Conservation (phyloP, 1,140 invertebrate genomes). For the Mycetomoellerius zeteki region DNA sequence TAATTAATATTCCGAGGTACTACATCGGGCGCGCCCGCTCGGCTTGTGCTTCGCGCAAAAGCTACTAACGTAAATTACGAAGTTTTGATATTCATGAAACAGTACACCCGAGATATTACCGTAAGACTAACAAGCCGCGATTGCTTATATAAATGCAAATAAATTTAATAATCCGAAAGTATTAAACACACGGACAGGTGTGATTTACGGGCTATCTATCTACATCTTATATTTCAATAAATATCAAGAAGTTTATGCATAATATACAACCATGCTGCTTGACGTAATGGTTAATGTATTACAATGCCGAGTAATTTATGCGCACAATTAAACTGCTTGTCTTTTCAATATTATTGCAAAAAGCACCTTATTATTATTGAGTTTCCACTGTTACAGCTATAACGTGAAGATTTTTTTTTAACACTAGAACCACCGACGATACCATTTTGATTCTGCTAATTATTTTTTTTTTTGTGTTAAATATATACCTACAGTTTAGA, state of each 20-base stretch:
- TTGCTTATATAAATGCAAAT: slow-evolving; percentile 66
- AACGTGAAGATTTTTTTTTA: neutral
- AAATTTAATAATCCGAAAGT: slow-evolving; percentile 64
- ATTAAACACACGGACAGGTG: slow-evolving; percentile 30
- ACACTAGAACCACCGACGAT: no score
- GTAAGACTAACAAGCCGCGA: slow-evolving; percentile 60
- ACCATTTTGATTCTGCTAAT: no score
- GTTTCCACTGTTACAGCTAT: neutral
- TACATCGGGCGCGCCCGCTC: slow-evolving; percentile 38
- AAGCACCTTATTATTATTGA: neutral
- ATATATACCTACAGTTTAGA: no score
- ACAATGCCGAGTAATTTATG: neutral
- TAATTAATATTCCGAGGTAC: slow-evolving; percentile 60
- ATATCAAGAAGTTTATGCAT: slow-evolving; percentile 28
- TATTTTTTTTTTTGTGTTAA: no score
- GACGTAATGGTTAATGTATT: slow-evolving; percentile 13
- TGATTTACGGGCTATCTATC: neutral
- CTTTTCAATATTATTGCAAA: neutral
- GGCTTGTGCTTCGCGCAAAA: slow-evolving; percentile 38
- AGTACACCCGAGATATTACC: slow-evolving; percentile 58
- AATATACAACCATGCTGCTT: neutral
- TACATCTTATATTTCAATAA: slow-evolving; percentile 34
- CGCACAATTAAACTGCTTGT: neutral
- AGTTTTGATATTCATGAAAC: slow-evolving; percentile 65
- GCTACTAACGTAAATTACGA: slow-evolving; percentile 63